Evolutionary conservation across 2,888 invertebrate genomes (phyloP).

Genomic region (Acanthococcus lagerstroemiae): DNA sequence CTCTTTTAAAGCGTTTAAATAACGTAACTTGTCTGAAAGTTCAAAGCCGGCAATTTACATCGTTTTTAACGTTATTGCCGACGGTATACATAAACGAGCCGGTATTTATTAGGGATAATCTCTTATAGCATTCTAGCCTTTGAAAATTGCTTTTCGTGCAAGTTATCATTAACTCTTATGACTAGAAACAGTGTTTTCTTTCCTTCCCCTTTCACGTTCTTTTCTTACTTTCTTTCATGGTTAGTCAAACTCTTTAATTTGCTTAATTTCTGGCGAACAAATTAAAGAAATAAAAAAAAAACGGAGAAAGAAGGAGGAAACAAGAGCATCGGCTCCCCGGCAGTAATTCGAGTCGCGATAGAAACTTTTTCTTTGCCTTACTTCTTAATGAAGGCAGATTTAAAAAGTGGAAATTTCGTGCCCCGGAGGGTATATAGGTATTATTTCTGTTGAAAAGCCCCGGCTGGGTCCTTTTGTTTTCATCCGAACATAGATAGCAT

Average conservation of each 20-base stretch:
- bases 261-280: not conserved
- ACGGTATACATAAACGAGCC: constrained; percentile 21
- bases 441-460: no score
- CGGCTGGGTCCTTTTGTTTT: no score
- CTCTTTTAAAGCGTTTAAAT: constrained; percentile 29
- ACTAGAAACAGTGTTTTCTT: not conserved
- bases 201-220: not conserved
- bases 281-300: not conserved
- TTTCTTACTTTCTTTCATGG: not conserved
- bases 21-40: constrained; percentile 27
- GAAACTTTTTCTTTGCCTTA: no score
- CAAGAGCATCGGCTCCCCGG: no score
- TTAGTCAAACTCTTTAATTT: not conserved
- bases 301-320: not conserved
- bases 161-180: constrained; percentile 23
- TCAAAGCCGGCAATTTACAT: constrained; percentile 29
- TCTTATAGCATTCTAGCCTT: constrained; percentile 25
- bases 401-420: no score
- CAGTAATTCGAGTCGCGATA: no score
- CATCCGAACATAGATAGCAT: no score
- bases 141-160: constrained; percentile 21
- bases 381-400: no score
- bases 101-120: constrained; percentile 20
- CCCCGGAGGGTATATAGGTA: no score
- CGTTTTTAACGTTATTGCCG: constrained; percentile 25